phyloP scores from a whole-genome alignment of 1,140 invertebrate genomes.

The Phymorhynchus buccinoides region DNA sequence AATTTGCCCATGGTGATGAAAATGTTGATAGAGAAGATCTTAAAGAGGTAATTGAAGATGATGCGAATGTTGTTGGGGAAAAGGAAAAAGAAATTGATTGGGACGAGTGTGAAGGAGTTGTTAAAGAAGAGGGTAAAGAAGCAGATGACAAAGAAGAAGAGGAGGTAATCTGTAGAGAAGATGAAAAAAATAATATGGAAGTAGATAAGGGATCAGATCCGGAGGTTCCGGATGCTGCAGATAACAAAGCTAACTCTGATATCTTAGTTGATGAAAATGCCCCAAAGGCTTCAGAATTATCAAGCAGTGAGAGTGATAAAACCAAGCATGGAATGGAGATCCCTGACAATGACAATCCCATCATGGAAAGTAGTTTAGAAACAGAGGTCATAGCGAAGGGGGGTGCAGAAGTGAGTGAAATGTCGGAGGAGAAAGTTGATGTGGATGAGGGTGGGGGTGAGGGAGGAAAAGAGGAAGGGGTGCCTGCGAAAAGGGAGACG shows the following conservation, averaged over 20 bases:
- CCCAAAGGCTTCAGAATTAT: neutral
- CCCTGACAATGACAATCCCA: neutral
- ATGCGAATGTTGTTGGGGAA: neutral
- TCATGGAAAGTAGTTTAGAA: neutral
- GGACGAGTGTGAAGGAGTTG: conserved; percentile 1
- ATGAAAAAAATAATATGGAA: neutral
- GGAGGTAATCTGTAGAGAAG: neutral
- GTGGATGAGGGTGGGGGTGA: neutral
- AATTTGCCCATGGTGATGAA: neutral
- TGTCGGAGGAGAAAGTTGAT: neutral
- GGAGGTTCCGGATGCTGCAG: neutral
- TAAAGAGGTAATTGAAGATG: neutral
- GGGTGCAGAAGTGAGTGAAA: neutral
- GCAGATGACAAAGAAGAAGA: neutral
- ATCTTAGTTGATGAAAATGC: neutral
- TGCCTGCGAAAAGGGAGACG: neutral
- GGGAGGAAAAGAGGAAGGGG: neutral
- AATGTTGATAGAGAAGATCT: neutral
- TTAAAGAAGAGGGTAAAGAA: neutral
- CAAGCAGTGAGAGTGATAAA: conserved; percentile 11
- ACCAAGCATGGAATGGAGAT: neutral
- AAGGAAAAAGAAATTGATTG: neutral
- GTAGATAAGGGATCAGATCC: neutral
- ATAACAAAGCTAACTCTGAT: neutral
- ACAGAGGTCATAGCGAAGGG: neutral